These are phyloP conservation scores for Aphis gossypii DNA, from an alignment of 1,140 invertebrate species.

Conservation along the genomic window DNA sequence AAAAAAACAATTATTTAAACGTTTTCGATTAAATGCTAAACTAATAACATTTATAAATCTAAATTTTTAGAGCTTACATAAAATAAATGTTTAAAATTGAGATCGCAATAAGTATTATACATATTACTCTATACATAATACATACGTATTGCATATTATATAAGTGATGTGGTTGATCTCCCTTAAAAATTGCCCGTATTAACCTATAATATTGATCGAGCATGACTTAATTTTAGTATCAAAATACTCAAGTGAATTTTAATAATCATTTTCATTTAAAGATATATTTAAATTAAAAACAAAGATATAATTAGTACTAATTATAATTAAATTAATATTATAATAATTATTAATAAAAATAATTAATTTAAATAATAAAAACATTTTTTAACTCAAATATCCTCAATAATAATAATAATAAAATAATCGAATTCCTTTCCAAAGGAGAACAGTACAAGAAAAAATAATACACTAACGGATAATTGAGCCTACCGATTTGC, in stretches of 20 bases:
- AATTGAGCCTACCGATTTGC: not conserved
- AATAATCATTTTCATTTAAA: not conserved
- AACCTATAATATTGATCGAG: not conserved
- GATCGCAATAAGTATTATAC: not conserved
- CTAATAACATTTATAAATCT: not conserved
- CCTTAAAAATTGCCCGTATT: not conserved
- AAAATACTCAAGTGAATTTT: not conserved
- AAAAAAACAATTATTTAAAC: not conserved
- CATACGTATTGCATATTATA: not conserved
- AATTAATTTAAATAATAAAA: not conserved
- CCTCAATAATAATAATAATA: not conserved
- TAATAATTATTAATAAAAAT: not conserved
- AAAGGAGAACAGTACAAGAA: not conserved
- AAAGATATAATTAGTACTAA: not conserved
- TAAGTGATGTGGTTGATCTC: not conserved
- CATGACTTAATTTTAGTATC: slow-evolving; percentile 19
- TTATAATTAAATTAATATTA: not conserved
- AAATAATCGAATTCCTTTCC: not conserved
- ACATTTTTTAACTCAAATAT: not conserved
- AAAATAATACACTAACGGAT: slow-evolving; percentile 25
- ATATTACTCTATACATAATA: not conserved
- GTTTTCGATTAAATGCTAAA: not conserved
- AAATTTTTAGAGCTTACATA: not conserved
- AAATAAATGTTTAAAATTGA: not conserved
- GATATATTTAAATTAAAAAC: not conserved